Evolutionary conservation across 1,140 invertebrate genomes (phyloP).

Genomic region (Brachionus koreanus): DNA sequence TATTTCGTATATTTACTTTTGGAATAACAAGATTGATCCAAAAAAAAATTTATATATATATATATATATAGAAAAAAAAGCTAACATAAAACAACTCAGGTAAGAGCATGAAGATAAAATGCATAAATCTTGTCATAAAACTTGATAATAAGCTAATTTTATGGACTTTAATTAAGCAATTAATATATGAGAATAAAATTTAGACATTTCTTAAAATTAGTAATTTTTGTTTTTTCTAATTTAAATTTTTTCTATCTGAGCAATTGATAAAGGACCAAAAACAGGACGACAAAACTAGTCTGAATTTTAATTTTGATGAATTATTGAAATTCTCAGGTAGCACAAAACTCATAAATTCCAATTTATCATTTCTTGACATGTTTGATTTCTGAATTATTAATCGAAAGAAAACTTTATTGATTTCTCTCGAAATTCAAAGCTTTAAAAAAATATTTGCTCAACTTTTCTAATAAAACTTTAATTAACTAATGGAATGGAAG

Average conservation of each 20-base stretch:
- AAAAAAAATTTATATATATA: too few species aligned
- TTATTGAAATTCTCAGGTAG: background rate
- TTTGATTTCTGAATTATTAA: slow-evolving; percentile 14
- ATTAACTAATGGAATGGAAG: slow-evolving; percentile 17
- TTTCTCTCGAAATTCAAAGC: background rate
- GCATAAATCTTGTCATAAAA: slow-evolving; percentile 16
- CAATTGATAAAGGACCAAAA: background rate
- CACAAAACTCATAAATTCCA: background rate
- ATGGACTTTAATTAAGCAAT: slow-evolving; percentile 4
- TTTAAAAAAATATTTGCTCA: slow-evolving; percentile 24
- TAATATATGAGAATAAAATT: background rate
- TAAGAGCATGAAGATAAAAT: background rate
- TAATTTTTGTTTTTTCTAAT: too few species aligned
- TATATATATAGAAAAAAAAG: background rate
- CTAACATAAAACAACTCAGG: background rate
- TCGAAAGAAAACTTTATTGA: slow-evolving; percentile 11
- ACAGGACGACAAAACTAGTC: background rate
- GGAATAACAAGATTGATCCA: slow-evolving; percentile 3
- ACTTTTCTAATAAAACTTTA: slow-evolving; percentile 13
- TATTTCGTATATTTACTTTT: slow-evolving; percentile 20
- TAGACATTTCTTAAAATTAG: background rate
- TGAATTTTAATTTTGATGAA: background rate
- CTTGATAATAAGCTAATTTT: background rate
- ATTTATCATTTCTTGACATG: slow-evolving; percentile 28
- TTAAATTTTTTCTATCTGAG: background rate